Evolutionary conservation across 2,888 invertebrate genomes (phyloP).

Genomic region (Candidula unifasciata): DNA sequence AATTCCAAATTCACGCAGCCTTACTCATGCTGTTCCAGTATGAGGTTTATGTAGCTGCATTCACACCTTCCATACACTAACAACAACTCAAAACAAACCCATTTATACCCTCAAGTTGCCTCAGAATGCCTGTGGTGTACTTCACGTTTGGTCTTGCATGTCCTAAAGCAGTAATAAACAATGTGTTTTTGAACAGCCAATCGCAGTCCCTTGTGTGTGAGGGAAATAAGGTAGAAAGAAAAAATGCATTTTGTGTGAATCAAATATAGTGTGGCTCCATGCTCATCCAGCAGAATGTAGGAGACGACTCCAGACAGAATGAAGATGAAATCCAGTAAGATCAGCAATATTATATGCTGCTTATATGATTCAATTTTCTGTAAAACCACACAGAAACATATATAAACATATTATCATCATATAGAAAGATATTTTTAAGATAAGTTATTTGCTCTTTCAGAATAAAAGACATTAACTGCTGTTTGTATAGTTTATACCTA

Average conservation of each 20-base stretch:
- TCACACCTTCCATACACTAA: no score
- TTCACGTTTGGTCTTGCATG: background rate
- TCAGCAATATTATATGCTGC: background rate
- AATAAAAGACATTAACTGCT: no score
- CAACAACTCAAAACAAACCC: no score
- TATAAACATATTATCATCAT: background rate
- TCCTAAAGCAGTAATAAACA: background rate
- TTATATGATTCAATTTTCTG: conserved; percentile 12
- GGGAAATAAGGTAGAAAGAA: background rate
- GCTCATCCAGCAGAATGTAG: background rate
- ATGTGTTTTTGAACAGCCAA: background rate
- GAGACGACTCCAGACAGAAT: background rate
- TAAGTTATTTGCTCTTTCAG: no score
- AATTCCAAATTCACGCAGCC: no score
- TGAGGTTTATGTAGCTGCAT: no score
- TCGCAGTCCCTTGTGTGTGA: background rate
- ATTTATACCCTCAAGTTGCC: no score
- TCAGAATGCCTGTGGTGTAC: no score
- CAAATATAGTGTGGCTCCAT: background rate
- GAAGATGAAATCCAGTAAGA: conserved; percentile 11
- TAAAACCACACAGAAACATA: background rate
- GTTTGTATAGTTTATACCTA: no score
- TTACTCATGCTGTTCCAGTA: no score
- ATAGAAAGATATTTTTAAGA: no score
- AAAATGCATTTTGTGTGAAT: conserved; percentile 11